phyloP scores from a whole-genome alignment of 2,888 invertebrate genomes.

The Archaeoteleia sp. region DNA sequence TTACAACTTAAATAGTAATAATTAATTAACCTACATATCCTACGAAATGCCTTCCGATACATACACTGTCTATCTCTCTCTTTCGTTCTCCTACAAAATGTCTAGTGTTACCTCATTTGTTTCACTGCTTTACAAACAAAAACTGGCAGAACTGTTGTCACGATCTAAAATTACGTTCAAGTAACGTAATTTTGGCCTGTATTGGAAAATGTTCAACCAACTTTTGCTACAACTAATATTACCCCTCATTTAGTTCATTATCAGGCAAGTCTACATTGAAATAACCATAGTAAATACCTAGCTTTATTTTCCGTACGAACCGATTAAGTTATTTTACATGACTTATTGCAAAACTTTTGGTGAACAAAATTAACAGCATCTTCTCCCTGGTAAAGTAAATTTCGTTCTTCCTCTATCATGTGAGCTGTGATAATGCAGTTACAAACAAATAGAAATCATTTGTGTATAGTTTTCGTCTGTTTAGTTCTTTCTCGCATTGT shows the following conservation, averaged over 20 bases:
- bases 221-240: too few species aligned
- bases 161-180: too few species aligned
- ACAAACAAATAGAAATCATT: constrained; percentile 13
- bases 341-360: too few species aligned
- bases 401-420: neutral
- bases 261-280: too few species aligned
- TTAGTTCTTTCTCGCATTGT: constrained; percentile 26
- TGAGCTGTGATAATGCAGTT: constrained; percentile 13
- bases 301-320: too few species aligned
- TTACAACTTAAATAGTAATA: constrained; percentile 71
- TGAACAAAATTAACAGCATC: neutral
- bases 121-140: constrained; percentile 51
- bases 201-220: too few species aligned
- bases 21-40: constrained; percentile 66
- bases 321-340: too few species aligned
- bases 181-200: too few species aligned
- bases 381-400: too few species aligned
- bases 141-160: constrained; percentile 49
- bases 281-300: too few species aligned
- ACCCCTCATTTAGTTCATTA: too few species aligned
- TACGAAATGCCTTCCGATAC: constrained; percentile 61
- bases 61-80: constrained; percentile 38
- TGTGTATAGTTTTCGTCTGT: constrained; percentile 3
- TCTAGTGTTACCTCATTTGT: too few species aligned
- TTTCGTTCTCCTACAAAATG: constrained; percentile 29